Evolutionary conservation across 2,888 invertebrate species (phyloP), one percentile per base, ranked within the genome.

Genomic region (Macrophya alboannulata): DNA sequence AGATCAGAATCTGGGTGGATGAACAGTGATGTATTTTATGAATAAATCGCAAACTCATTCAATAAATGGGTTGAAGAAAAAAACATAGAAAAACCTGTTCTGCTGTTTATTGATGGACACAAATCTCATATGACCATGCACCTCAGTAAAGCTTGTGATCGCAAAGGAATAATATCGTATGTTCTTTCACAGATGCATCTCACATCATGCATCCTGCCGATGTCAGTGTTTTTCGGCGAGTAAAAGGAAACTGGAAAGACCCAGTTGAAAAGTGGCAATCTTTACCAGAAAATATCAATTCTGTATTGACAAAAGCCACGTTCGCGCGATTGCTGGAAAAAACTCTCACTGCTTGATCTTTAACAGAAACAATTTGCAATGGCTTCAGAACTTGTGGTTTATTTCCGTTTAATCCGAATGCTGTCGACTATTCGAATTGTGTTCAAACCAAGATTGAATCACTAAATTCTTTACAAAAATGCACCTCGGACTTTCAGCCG

Each of bases 151-250:
- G 88, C 89, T 74, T 90, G 90, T 84, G 84, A 88, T 76, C 85
- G 88, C 40, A 87, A 89, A 84, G 86, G 81, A 43, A 90, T 90
- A n/a, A 90, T 90, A 59, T 84, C 91, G 45, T 89, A 89, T 86
- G 88, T 88, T 5, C 86, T 91, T 79, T 88, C 88, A n/a, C 89
- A 12, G 90, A 91, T 84, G 85, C 88, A 8, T 89, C 88, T 4
- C 88, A 90, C 84, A 84, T 90, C 25, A 55, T 90, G 84, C 90
- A 91, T 77, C 90, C 89, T 43, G 89, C 88, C 17, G 89, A 90
- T 86, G 89, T 90, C 12, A 86, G 87, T 65, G 87, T 90, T 37
- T 90, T 90, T 82, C 88, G 89, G 43, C 89, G 89, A 8, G 81
- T 90, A 51, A 91, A 91, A 84, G 87, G 85, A 15, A 85, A 88